Conservation (phyloP, 2,888 invertebrate genomes). For the Andrena fulva region DNA sequence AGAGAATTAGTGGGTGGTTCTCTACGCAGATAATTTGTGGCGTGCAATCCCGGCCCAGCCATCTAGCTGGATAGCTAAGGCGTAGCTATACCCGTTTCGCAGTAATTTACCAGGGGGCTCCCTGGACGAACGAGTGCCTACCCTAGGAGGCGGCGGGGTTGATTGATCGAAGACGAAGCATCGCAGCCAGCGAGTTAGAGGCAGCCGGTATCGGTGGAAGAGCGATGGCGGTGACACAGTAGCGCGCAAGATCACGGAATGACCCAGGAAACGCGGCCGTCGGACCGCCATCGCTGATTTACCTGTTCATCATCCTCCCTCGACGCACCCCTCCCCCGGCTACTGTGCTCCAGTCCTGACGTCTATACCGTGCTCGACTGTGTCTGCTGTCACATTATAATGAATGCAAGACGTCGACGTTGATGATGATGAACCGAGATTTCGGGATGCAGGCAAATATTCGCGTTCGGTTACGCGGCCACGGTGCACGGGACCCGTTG, state of each 20-base stretch:
- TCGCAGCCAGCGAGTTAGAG: constrained; percentile 23
- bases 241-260: neutral
- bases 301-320: constrained; percentile 30
- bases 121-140: constrained; percentile 36
- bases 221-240: constrained; percentile 2
- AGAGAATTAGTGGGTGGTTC: constrained; percentile 70
- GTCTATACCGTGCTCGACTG: constrained; percentile 21
- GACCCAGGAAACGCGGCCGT: constrained; percentile 29
- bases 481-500: constrained; percentile 51
- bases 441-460: constrained; percentile 59
- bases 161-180: constrained; percentile 71
- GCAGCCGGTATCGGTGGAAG: neutral
- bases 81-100: constrained; percentile 64
- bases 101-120: constrained; percentile 68
- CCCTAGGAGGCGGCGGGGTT: constrained; percentile 50
- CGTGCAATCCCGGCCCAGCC: constrained; percentile 66
- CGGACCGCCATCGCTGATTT: constrained; percentile 33
- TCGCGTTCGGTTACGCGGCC: constrained; percentile 52
- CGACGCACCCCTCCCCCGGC: neutral
- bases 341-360: neutral
- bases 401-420: constrained; percentile 69
- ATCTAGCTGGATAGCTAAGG: constrained; percentile 68
- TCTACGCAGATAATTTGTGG: constrained; percentile 73
- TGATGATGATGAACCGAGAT: constrained; percentile 65
- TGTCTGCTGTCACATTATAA: constrained; percentile 52